A percentile compares a stretch with the other conserved stretches of the same genome.
These are phyloP conservation scores for Cryptoleucopteryx plumbea DNA, from an alignment of 2,113 vertebrate genomes.

Conservation along the genomic window DNA sequence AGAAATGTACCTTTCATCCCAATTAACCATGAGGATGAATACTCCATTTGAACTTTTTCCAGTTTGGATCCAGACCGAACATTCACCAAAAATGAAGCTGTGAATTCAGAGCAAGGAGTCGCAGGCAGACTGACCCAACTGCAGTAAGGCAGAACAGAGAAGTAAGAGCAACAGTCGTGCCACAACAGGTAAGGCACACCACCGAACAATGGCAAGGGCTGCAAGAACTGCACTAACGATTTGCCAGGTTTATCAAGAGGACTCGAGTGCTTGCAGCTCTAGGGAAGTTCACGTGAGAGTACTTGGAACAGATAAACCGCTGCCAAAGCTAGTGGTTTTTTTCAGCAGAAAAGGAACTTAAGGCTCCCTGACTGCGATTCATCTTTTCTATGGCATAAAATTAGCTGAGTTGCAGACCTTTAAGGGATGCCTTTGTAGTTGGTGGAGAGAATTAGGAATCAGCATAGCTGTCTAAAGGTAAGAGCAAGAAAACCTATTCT, in stretches of 20 bases:
- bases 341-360: background rate
- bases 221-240: background rate
- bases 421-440: rapidly evolving
- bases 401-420: too few species aligned
- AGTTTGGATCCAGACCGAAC: background rate
- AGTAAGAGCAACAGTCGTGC: rapidly evolving
- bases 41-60: background rate
- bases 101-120: background rate
- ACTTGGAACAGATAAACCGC: background rate
- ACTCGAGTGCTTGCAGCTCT: background rate
- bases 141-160: background rate
- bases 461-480: background rate
- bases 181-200: background rate
- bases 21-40: rapidly evolving
- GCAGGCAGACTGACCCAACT: background rate
- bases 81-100: background rate
- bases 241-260: background rate
- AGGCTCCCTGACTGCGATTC: background rate
- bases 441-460: background rate
- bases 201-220: background rate
- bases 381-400: background rate
- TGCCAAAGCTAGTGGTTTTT: background rate
- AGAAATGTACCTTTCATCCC: background rate
- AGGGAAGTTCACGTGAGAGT: background rate
- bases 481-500: background rate